A percentile compares a stretch with the other conserved stretches of the same genome.
These are phyloP conservation scores for Muschampia plurimacula DNA, from an alignment of 2,888 invertebrate genomes.

Conservation along the genomic window DNA sequence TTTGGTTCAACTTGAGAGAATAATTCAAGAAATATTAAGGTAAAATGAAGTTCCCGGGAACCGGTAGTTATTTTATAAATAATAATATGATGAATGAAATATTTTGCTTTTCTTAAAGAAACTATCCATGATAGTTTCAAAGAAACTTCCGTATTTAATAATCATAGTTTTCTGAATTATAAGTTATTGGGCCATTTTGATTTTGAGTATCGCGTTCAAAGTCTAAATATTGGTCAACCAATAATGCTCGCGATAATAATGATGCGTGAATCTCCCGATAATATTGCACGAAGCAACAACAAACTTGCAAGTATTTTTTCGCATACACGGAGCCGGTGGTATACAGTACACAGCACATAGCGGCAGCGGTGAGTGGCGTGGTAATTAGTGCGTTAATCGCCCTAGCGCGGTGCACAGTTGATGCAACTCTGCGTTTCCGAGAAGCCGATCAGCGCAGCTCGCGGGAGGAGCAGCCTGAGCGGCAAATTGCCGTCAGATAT, in stretches of 20 bases:
- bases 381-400: slow-evolving; percentile 81
- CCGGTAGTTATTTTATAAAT: no score
- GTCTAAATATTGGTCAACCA: not conserved
- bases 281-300: slow-evolving; percentile 43
- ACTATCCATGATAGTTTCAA: no score
- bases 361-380: slow-evolving; percentile 47
- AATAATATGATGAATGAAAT: no score
- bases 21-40: no score
- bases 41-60: no score
- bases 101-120: no score
- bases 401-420: slow-evolving; percentile 64
- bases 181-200: no score
- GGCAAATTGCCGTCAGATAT: slow-evolving; percentile 83
- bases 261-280: slow-evolving; percentile 18
- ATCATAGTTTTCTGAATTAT: not conserved
- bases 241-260: not conserved
- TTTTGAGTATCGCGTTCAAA: no score
- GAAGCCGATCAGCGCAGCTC: slow-evolving; percentile 76
- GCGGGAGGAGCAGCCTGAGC: slow-evolving; percentile 77
- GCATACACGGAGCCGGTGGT: slow-evolving; percentile 43
- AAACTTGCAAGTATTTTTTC: slow-evolving; percentile 49
- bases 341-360: slow-evolving; percentile 39
- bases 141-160: not conserved
- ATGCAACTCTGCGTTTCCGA: slow-evolving; percentile 79
- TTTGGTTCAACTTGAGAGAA: no score